Conservation (phyloP, 2,888 invertebrate species). For the Rotaria socialis region DNA sequence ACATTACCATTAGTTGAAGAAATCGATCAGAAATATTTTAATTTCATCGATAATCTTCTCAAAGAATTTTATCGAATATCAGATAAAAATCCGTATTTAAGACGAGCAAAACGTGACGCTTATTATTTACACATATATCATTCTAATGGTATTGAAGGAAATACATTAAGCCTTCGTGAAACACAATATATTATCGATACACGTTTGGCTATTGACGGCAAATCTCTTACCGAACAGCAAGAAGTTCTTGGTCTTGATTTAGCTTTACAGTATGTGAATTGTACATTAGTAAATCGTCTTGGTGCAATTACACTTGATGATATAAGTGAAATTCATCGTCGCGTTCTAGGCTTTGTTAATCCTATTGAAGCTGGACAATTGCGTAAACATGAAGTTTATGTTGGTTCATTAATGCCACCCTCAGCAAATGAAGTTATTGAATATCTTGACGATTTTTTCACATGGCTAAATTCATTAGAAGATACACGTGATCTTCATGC, state of each 20-base stretch:
- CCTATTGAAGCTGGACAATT: conserved; percentile 76
- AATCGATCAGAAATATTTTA: conserved; percentile 74
- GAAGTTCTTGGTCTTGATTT: conserved; percentile 84
- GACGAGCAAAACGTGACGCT: conserved; percentile 84
- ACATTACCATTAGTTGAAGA: conserved; percentile 59
- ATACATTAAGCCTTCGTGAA: conserved; percentile 87
- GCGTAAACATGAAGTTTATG: conserved; percentile 68
- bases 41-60: conserved; percentile 51
- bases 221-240: conserved; percentile 91
- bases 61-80: conserved; percentile 72
- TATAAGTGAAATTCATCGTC: conserved; percentile 81
- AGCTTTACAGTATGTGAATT: conserved; percentile 82
- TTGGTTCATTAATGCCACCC: conserved; percentile 87
- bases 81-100: conserved; percentile 72
- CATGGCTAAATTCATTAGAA: conserved; percentile 73
- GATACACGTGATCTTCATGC: conserved; percentile 72
- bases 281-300: conserved; percentile 60
- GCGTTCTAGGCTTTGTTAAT: conserved; percentile 89
- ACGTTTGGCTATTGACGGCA: conserved; percentile 72
- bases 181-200: conserved; percentile 66
- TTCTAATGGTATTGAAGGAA: conserved; percentile 88
- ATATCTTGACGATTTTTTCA: conserved; percentile 80
- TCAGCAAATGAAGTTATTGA: conserved; percentile 74
- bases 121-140: conserved; percentile 91
- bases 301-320: conserved; percentile 72